These are phyloP conservation scores for Leptinotarsa rubiginosa DNA, from an alignment of 2,888 invertebrate genomes.

Conservation along the genomic window DNA sequence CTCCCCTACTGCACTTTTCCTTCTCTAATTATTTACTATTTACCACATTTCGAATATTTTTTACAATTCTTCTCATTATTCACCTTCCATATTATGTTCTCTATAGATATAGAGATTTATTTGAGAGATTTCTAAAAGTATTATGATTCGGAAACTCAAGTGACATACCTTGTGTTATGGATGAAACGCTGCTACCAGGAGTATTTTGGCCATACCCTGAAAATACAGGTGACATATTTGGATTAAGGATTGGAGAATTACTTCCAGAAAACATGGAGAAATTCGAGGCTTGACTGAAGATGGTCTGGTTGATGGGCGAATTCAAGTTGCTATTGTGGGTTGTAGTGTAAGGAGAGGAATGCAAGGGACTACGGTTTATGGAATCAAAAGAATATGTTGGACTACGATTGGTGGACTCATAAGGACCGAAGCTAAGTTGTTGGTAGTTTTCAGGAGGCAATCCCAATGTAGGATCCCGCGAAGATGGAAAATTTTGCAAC, in stretches of 20 bases:
- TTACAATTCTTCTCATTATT: too few species aligned
- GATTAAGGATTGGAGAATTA: conserved; percentile 60
- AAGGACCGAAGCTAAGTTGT: conserved; percentile 47
- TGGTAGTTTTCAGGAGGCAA: conserved; percentile 52
- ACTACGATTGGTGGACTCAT: conserved; percentile 49
- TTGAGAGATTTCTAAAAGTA: too few species aligned
- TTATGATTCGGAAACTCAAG: too few species aligned
- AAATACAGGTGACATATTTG: conserved; percentile 60
- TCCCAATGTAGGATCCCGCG: conserved; percentile 55
- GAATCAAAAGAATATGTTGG: conserved; percentile 45
- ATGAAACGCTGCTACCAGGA: conserved; percentile 66
- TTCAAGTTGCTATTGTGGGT: conserved; percentile 58
- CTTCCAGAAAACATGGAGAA: conserved; percentile 58
- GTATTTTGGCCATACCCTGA: conserved; percentile 55
- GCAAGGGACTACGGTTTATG: conserved; percentile 50
- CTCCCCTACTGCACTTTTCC: too few species aligned
- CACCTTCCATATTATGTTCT: too few species aligned
- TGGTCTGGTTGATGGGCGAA: conserved; percentile 58
- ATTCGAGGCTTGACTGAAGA: conserved; percentile 56
- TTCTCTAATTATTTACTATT: too few species aligned
- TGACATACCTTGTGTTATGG: conserved; percentile 70
- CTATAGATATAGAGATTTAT: too few species aligned
- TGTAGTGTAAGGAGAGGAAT: conserved; percentile 57
- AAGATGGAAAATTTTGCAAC: conserved; percentile 44
- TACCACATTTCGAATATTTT: too few species aligned